A percentile compares a stretch with the other conserved stretches of the same genome.
phyloP scores from a whole-genome alignment of 1,140 invertebrate genomes.

The Drosophila repletoides region DNA sequence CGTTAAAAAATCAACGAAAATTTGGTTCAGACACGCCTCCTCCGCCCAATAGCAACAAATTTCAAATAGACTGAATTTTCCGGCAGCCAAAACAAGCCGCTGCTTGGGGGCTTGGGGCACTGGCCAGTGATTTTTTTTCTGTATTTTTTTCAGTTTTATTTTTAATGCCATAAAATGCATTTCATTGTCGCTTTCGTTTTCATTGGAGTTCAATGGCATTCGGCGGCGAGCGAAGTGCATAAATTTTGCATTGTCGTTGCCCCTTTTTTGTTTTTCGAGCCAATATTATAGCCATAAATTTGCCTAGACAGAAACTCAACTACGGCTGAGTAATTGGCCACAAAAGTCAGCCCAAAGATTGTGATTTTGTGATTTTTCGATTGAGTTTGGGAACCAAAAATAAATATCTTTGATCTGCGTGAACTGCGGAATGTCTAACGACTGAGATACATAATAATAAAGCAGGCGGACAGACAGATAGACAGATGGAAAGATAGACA shows the following conservation, averaged over 20 bases:
- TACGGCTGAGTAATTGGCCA: slow-evolving; percentile 24
- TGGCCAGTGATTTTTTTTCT: slow-evolving; percentile 18
- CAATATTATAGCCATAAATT: slow-evolving; percentile 36
- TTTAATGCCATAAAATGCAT: slow-evolving; percentile 48
- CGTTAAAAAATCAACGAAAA: slow-evolving; percentile 19
- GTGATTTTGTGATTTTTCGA: slow-evolving; percentile 2
- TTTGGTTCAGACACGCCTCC: slow-evolving; percentile 6
- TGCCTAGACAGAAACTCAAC: slow-evolving; percentile 12
- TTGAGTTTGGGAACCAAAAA: neutral
- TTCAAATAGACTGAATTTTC: slow-evolving; percentile 50
- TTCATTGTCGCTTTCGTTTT: slow-evolving; percentile 76
- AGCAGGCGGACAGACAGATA: slow-evolving; percentile 12
- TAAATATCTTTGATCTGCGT: slow-evolving; percentile 17
- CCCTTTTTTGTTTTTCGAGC: slow-evolving; percentile 13
- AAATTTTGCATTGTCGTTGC: slow-evolving; percentile 32
- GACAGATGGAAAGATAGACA: slow-evolving; percentile 14
- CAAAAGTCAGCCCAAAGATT: slow-evolving; percentile 13
- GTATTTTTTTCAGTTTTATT: neutral
- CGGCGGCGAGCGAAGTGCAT: slow-evolving; percentile 23
- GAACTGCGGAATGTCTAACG: slow-evolving; percentile 25
- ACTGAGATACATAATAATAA: neutral
- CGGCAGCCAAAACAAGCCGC: slow-evolving; percentile 46
- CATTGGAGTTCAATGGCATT: slow-evolving; percentile 64
- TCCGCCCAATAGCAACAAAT: neutral
- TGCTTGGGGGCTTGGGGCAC: slow-evolving; percentile 23